Evolutionary conservation across 2,888 invertebrate species (phyloP).

Genomic region (Atrina japonica): DNA sequence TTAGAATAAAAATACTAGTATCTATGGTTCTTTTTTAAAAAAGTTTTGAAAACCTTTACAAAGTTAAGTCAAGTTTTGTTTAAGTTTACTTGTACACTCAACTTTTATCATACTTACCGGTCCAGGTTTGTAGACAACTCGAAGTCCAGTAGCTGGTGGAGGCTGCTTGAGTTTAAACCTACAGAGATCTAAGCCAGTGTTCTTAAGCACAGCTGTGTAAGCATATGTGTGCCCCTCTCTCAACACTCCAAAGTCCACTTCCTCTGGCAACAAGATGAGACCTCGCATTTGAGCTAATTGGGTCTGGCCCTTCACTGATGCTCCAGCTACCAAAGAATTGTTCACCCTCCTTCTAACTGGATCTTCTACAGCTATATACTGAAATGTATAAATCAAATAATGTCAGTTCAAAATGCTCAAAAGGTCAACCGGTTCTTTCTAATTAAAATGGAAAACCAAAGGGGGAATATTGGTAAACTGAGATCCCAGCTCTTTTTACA

Average conservation of each 20-base stretch:
- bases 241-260: conserved; percentile 79
- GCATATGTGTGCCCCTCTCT: conserved; percentile 79
- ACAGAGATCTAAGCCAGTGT: conserved; percentile 80
- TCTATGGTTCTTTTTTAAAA: too few relatives aligned
- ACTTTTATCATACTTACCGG: conserved; percentile 79
- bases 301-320: conserved; percentile 67
- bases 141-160: conserved; percentile 79
- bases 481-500: too few relatives aligned
- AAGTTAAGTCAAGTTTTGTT: too few relatives aligned
- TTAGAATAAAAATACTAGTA: too few relatives aligned
- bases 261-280: conserved; percentile 75
- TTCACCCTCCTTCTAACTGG: conserved; percentile 76
- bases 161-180: conserved; percentile 79
- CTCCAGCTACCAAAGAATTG: conserved; percentile 75
- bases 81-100: too few relatives aligned
- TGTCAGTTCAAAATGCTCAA: background rate
- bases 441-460: too few relatives aligned
- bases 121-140: conserved; percentile 78
- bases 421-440: background rate
- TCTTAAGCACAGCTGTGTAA: conserved; percentile 74
- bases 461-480: too few relatives aligned
- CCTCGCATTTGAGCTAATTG: conserved; percentile 74
- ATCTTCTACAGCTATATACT: conserved; percentile 77
- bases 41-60: too few relatives aligned
- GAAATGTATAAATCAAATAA: conserved; percentile 10